Base-by-base conservation (phyloP, 2,797 vertebrate genomes). In the Takifugu rubripes region DNA sequence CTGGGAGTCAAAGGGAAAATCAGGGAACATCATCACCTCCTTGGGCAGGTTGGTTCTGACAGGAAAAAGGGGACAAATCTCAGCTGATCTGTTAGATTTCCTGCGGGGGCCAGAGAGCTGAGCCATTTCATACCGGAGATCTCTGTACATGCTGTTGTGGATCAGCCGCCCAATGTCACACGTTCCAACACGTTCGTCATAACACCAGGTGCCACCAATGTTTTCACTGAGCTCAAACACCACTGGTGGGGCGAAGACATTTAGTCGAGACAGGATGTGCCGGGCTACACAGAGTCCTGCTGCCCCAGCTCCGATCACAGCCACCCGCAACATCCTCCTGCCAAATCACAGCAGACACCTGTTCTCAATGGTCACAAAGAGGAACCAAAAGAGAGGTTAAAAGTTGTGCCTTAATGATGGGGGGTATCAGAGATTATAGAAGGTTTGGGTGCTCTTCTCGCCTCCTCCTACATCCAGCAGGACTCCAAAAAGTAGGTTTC, bases 1-100 rank as follows among this genome's bases (percentile, higher is more conserved):
- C 5, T 79, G 42, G 2, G 73, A 48, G 10, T 92, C 87, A 15
- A 94, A 94, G 45, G 91, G 87, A 69, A 92, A 91, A 54, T 92
- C 92, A 0, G 92, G 92, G 63, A 93, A 94, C 84, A 91, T 92
- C 93, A 94, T 93, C 58, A 92, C 84, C 77, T 94, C 93, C 60
- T 94, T 94, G 42, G 93, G 92, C 10, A 94, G 85, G 76, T 94
- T 94, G 64, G 92, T 93, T 66, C 93, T 94, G 79, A 26, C 49
- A 44, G 26, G 21, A 6, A 0, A 44, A 5, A 25, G 6, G 3
- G 44, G 44, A 7, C 9, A n/a, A 46, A 6, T 14, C 5, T 12
- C 29, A 52, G 29, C n/a, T 4, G 10, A 17, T 21, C 2, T 29
- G n/a, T 5, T 5, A 10, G 9, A 24, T 48, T 14, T 5, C 5